Evolutionary conservation across 2,888 invertebrate species (phyloP).

Genomic region (Drosophila leonis): DNA sequence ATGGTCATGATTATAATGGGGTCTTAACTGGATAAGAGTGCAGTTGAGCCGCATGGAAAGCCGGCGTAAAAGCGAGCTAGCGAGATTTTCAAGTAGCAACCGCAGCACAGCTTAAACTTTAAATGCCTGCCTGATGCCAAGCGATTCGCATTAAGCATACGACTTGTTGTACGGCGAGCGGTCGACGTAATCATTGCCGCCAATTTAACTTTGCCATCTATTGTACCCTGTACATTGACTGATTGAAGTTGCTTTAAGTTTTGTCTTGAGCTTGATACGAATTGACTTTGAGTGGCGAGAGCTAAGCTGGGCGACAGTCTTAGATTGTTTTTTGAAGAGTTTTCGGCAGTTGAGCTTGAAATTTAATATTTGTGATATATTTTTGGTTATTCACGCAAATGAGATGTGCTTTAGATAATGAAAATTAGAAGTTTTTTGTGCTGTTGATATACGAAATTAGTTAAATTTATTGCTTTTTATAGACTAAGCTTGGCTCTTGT

Average conservation of each 20-base stretch:
- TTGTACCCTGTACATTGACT: constrained; percentile 1
- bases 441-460: too few relatives aligned
- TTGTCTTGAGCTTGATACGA: neutral
- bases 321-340: neutral
- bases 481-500: too few relatives aligned
- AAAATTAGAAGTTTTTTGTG: neutral
- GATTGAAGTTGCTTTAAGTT: neutral
- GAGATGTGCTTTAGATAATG: neutral
- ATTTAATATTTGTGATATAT: neutral
- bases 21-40: constrained; percentile 61
- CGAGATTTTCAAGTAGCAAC: constrained; percentile 20
- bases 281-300: neutral
- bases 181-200: constrained; percentile 23
- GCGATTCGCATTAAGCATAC: constrained; percentile 57
- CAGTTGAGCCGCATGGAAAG: constrained; percentile 53
- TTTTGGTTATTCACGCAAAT: too few relatives aligned
- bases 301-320: neutral
- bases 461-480: too few relatives aligned
- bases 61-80: constrained; percentile 1
- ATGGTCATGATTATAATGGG: constrained; percentile 39
- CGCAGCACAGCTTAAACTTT: constrained; percentile 37
- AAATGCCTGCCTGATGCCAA: constrained; percentile 11
- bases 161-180: constrained; percentile 25
- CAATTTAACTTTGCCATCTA: constrained; percentile 32
- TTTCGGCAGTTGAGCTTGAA: neutral